Conservation (phyloP, 2,113 vertebrate species). For the Mohoua ochrocephala region DNA sequence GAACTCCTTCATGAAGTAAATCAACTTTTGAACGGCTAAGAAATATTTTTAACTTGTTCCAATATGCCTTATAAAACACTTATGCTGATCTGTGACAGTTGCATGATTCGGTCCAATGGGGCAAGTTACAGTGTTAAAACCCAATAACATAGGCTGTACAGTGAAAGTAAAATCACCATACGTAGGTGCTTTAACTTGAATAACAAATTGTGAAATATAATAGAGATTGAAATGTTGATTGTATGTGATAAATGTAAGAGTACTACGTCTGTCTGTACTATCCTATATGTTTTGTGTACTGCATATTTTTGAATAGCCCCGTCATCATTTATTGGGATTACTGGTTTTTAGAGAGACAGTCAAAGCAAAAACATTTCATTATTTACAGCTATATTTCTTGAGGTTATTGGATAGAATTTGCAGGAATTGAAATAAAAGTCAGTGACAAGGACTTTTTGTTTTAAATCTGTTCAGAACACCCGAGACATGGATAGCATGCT, state of each 20-base stretch:
- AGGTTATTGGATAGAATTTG: constrained; percentile 43
- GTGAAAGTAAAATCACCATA: constrained; percentile 78
- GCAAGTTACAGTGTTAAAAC: constrained; percentile 79
- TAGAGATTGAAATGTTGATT: constrained; percentile 79
- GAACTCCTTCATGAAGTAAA: constrained; percentile 83
- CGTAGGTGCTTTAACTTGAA: constrained; percentile 79
- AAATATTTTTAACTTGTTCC: constrained; percentile 92
- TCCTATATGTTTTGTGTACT: constrained; percentile 78
- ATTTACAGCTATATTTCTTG: constrained; percentile 40
- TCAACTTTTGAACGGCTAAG: constrained; percentile 80
- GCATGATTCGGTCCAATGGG: constrained; percentile 81
- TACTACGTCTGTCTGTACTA: constrained; percentile 81
- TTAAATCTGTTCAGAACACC: background rate
- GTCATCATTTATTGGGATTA: constrained; percentile 65
- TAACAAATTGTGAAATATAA: constrained; percentile 79
- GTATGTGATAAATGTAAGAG: constrained; percentile 84
- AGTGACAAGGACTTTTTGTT: background rate
- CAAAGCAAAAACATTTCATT: constrained; percentile 80
- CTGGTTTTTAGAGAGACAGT: constrained; percentile 77
- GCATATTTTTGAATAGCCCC: constrained; percentile 75
- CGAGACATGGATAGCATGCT: background rate
- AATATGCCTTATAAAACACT: constrained; percentile 97
- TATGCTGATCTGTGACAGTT: constrained; percentile 87
- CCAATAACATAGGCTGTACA: constrained; percentile 80
- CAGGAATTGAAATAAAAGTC: background rate